These are phyloP conservation scores for Pherbina coryleti DNA, from an alignment of 2,888 invertebrate species.

Conservation along the genomic window DNA sequence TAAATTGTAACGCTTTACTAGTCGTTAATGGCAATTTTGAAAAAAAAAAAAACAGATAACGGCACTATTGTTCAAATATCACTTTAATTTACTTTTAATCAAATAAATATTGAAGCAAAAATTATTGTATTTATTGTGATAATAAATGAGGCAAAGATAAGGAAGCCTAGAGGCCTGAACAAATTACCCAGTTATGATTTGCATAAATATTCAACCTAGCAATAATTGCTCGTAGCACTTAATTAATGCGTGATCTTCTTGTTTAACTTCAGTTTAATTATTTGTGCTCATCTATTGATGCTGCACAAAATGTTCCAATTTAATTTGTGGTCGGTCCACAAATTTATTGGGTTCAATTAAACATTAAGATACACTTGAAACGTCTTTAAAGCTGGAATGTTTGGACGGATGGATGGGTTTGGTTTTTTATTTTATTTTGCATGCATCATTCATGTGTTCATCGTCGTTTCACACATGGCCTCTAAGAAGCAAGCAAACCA, in stretches of 20 bases:
- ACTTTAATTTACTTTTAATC: too few relatives aligned
- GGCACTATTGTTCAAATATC: too few relatives aligned
- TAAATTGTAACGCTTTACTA: too few relatives aligned
- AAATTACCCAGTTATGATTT: not conserved
- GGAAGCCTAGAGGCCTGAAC: too few relatives aligned
- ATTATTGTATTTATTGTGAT: too few relatives aligned
- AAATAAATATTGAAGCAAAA: too few relatives aligned
- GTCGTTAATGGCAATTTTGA: too few relatives aligned
- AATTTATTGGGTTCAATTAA: conserved; percentile 28
- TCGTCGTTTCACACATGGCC: not conserved
- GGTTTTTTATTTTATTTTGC: not conserved
- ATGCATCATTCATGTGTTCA: not conserved
- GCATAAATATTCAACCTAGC: not conserved
- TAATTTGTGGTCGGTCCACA: not conserved
- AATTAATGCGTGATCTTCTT: not conserved
- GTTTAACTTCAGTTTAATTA: not conserved
- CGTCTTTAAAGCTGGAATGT: not conserved
- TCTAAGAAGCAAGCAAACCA: not conserved
- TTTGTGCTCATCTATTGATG: not conserved
- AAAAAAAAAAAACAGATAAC: too few relatives aligned
- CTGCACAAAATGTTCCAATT: not conserved
- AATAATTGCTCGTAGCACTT: not conserved
- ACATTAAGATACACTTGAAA: conserved; percentile 4
- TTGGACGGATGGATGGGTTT: not conserved
- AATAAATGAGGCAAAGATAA: too few relatives aligned